Percentiles rank a stretch among this genome's conserved stretches.
Conservation (phyloP, 1,140 invertebrate species). For the Drosophila kepulauana region DNA sequence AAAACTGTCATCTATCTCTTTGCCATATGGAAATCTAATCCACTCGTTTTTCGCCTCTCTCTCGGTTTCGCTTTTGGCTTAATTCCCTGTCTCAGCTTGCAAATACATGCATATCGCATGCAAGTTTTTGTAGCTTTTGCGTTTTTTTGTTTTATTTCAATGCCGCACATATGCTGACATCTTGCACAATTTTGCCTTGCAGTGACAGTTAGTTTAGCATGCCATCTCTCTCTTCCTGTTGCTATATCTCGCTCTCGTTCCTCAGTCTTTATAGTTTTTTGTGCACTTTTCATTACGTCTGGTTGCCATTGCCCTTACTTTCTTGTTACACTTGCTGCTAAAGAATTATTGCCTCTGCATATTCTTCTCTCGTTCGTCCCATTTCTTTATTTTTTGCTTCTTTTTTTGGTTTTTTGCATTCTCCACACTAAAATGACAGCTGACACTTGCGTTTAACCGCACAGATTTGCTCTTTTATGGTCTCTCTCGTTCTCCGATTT, state of each 20-base stretch:
- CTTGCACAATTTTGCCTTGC: constrained; percentile 26
- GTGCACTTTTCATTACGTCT: constrained; percentile 53
- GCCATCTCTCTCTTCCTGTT: constrained; percentile 2
- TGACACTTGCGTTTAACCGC: constrained; percentile 83
- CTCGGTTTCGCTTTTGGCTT: no score
- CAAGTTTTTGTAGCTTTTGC: neutral
- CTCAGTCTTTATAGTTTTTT: constrained; percentile 40
- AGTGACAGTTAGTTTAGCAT: constrained; percentile 36
- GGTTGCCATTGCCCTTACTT: constrained; percentile 71
- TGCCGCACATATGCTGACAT: constrained; percentile 35
- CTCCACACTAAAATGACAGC: constrained; percentile 75
- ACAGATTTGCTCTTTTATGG: constrained; percentile 73
- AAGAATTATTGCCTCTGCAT: constrained; percentile 82
- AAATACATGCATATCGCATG: constrained; percentile 39
- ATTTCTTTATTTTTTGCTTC: neutral
- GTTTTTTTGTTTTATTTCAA: constrained; percentile 4
- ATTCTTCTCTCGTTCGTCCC: constrained; percentile 42
- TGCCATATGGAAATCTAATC: constrained; percentile 69
- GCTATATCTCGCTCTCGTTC: neutral
- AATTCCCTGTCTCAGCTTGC: constrained; percentile 15
- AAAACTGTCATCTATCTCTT: constrained; percentile 64
- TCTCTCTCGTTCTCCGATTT: neutral
- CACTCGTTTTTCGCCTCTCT: neutral
- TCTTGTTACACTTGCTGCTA: constrained; percentile 76
- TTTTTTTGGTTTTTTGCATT: constrained; percentile 44